A percentile compares a stretch with the other conserved stretches of the same genome.
Evolutionary conservation across 2,888 invertebrate species (phyloP).

Genomic region (Trachelus stipa): DNA sequence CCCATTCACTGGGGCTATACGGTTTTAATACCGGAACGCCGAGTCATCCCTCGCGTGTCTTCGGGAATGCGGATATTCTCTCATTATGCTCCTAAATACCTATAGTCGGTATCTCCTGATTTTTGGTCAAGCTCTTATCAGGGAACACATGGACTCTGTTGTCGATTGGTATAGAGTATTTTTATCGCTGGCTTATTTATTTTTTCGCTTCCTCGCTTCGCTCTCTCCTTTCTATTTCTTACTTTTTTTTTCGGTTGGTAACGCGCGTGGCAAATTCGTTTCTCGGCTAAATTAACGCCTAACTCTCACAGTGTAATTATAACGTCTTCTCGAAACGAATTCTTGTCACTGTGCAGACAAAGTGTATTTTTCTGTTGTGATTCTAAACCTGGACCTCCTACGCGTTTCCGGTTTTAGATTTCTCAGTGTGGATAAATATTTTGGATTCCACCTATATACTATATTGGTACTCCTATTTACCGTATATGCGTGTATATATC

Average conservation of each 20-base stretch:
- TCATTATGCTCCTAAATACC: not conserved
- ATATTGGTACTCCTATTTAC: not conserved
- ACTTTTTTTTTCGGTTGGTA: not conserved
- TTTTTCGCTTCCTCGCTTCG: not conserved
- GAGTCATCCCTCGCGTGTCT: not conserved
- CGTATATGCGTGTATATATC: not conserved
- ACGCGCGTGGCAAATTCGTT: not conserved
- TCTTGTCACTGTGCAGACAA: not conserved
- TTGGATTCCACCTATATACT: not conserved
- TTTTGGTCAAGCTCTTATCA: not conserved
- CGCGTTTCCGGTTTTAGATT: not conserved
- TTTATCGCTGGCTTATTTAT: not conserved
- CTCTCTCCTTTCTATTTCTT: not conserved
- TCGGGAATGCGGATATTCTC: not conserved
- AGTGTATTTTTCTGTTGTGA: not conserved
- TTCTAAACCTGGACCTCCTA: not conserved
- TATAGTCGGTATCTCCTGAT: not conserved
- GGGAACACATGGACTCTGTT: not conserved
- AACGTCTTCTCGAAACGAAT: not conserved
- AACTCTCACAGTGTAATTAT: not conserved
- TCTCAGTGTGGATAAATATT: not conserved
- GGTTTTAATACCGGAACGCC: not conserved
- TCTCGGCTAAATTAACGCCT: not conserved
- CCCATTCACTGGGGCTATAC: not conserved
- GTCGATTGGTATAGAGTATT: not conserved